A percentile compares a stretch with the other conserved stretches of the same genome.
phyloP scores from a whole-genome alignment of 2,113 vertebrate genomes.

The Brevimyrus niger region DNA sequence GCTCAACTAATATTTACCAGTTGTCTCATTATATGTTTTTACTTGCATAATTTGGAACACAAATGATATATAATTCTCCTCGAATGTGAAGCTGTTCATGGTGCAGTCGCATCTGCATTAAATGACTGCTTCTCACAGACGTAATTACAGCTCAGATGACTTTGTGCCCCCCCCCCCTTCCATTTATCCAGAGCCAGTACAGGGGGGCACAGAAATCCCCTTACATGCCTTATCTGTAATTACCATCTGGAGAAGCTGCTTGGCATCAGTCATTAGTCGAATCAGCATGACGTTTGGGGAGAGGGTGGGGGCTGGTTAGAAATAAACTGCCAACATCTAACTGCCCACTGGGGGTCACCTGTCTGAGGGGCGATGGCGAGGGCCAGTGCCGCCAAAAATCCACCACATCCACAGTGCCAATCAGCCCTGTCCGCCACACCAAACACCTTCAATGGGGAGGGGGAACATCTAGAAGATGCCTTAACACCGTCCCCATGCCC shows the following conservation, averaged over 20 bases:
- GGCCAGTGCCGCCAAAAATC: neutral
- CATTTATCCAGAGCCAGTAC: neutral
- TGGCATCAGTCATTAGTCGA: slow-evolving; percentile 49
- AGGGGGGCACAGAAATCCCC: slow-evolving; percentile 25
- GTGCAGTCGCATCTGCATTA: neutral
- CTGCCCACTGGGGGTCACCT: neutral
- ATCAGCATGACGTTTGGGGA: slow-evolving; percentile 34
- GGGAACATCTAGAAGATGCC: neutral
- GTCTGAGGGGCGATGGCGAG: neutral
- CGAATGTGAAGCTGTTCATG: neutral
- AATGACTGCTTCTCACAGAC: neutral
- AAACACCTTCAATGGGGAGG: neutral
- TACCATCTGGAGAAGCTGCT: slow-evolving; percentile 56
- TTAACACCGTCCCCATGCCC: neutral
- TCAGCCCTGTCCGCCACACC: neutral
- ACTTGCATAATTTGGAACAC: slow-evolving; percentile 1
- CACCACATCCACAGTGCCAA: neutral
- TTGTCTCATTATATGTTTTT: slow-evolving; percentile 16
- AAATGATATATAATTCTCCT: slow-evolving; percentile 8
- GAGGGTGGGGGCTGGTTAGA: neutral
- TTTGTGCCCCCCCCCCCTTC: neutral
- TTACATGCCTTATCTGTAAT: slow-evolving; percentile 26
- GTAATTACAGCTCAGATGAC: slow-evolving; percentile 5
- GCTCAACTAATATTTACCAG: slow-evolving; percentile 14
- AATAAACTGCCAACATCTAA: neutral